Evolutionary conservation across 2,113 vertebrate species (phyloP).

Genomic region (Zapornia atra): DNA sequence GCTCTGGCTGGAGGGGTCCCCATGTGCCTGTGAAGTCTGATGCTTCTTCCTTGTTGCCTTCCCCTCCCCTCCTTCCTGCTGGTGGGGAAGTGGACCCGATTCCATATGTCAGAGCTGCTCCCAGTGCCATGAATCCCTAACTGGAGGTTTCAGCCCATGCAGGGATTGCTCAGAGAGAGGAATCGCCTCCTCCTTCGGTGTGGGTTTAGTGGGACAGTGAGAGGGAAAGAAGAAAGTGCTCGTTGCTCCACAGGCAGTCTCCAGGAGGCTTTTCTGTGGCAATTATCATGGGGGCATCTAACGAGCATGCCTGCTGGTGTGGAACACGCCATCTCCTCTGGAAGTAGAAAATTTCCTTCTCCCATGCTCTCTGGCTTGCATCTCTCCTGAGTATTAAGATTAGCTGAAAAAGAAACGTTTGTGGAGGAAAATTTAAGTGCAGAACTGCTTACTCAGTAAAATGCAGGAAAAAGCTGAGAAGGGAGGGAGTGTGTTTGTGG

Average conservation of each 20-base stretch:
- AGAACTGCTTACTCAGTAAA: neutral
- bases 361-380: neutral
- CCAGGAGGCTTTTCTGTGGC: neutral
- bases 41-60: neutral
- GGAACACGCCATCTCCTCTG: neutral
- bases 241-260: neutral
- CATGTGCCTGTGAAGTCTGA: fast-evolving
- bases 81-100: neutral
- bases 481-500: fast-evolving
- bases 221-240: neutral
- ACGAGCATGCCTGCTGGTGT: neutral
- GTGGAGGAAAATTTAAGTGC: neutral
- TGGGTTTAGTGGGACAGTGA: neutral
- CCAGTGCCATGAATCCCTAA: neutral
- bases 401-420: neutral
- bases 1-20: neutral
- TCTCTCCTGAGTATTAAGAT: neutral
- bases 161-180: neutral
- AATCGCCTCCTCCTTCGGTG: neutral
- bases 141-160: fast-evolving
- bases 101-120: fast-evolving
- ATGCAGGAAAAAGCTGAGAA: neutral
- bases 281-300: neutral
- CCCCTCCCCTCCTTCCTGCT: fast-evolving
- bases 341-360: neutral